Evolutionary conservation across 1,140 invertebrate species (phyloP), one percentile per base, ranked within the genome.

Genomic region (Bombus difficillimus): DNA sequence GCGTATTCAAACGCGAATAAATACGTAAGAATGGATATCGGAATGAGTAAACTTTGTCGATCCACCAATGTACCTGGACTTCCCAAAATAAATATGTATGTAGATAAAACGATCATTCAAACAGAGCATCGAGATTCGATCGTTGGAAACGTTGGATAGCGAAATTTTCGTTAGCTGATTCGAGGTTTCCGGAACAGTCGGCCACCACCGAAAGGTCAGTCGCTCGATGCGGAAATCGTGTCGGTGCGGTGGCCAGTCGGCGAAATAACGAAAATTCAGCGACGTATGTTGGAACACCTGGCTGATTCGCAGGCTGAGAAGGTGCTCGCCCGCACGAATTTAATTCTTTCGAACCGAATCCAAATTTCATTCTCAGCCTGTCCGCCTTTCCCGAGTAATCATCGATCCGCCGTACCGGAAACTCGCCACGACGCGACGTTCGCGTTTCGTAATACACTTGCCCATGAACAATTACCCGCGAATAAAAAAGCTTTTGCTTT

Each of bases 211-310:
- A 74, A 81, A 85, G 69, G 83, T 81, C 47, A 81, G 25, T 41
- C 53, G 69, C 32, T 74, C 66, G 47, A 59, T 75, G 15, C 13
- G 25, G 25, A 28, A 53, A 53, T 53, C 47, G 47, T 53, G 47
- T 53, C 47, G 47, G 47, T 22, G 18, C 5, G 6, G 47, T 18
- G 74, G 32, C 43, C 53, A 28, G 47, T 28, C 34, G 74, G n/a
- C 25, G 75, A 64, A 32, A 64, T 74, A 74, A 81, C 83, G 83
- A 81, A 85, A 81, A 73, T 81, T 34, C 78, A 47, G 41, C 32
- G 9, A 41, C 78, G 57, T 72, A 34, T 81, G 78, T 85, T 85
- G 83, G 74, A 85, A 85, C 83, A 85, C 83, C 83, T 85, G 83
- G 43, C 34, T 78, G 37, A 73, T 81, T 85, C 83, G 83, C 83